Base-by-base conservation (phyloP, 2,888 invertebrate genomes). In the Acronicta psi region DNA sequence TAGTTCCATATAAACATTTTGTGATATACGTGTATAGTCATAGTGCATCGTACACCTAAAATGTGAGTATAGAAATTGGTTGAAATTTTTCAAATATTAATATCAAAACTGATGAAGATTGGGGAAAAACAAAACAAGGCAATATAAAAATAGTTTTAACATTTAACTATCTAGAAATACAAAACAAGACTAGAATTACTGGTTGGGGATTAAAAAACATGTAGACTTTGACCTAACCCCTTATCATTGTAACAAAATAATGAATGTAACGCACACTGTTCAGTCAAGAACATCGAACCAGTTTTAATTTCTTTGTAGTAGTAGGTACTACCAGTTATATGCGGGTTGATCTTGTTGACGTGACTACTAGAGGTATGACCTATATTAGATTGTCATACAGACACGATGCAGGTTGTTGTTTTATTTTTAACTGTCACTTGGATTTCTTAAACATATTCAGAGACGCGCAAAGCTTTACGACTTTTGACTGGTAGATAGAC, bases 351-450 rank as follows among this genome's bases (percentile, higher is more conserved):
- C 59, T 59, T 38, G 62, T 56, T 59, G 38, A 62, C 52, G 63
- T 62, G 64, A 68, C 59, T 49, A 40, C 46, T 55, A 49, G 54
- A 61, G 54, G 40, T 63, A 61, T 46, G 66, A 75, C 69, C 73
- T 61, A 73, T 75, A 69, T 75, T 61, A 56, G 59, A 53, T 53
- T 59, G 63, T 75, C 63, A 76, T 64, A 58, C 44, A 59, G 73
- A 73, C 56, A 69, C 52, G 49, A 42, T 58, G 53, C 76, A 66
- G 63, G 61, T 71, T 71, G 59, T 38, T 47, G 56, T 71, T 71
- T 64, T 66, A 74, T 73, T 74, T 73, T 65, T 60, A 55, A 51
- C 57, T 62, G 58, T 56, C 61, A 66, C 49, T 46, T 54, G 38
- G 9, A 40, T 46, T 58, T 52, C 43, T 44, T 57, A 54, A 49